A percentile compares a stretch with the other conserved stretches of the same genome.
Conservation (phyloP, 2,113 vertebrate genomes). For the Plotosus lineatus region DNA sequence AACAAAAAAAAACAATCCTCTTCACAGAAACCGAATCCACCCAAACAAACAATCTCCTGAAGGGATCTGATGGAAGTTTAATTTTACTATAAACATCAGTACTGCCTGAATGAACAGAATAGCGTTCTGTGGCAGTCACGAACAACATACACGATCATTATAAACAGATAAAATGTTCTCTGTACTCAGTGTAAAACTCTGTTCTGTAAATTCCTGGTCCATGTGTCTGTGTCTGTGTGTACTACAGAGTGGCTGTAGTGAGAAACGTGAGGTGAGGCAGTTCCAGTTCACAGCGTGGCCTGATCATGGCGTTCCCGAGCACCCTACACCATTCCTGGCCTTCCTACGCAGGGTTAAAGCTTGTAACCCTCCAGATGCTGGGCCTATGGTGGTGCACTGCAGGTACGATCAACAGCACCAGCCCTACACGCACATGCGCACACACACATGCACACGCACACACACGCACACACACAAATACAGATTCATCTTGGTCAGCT, state of each 20-base stretch:
- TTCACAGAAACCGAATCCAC: neutral
- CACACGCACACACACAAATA: no score
- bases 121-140: neutral
- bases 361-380: constrained; percentile 95
- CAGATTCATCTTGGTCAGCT: no score
- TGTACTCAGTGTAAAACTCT: neutral
- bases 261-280: constrained; percentile 96
- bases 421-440: neutral
- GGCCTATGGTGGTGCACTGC: constrained; percentile 98
- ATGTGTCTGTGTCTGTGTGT: neutral
- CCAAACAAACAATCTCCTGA: neutral
- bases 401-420: constrained; percentile 40
- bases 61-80: no score
- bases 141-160: neutral
- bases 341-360: constrained; percentile 95
- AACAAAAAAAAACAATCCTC: no score
- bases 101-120: neutral
- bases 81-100: neutral
- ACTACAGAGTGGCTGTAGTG: constrained; percentile 92
- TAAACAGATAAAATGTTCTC: neutral
- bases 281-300: constrained; percentile 99
- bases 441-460: no score
- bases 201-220: neutral
- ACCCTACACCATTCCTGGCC: constrained; percentile 95
- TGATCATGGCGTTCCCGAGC: constrained; percentile 97